phyloP scores from a whole-genome alignment of 1,140 invertebrate genomes.

The Oscheius sp. region DNA sequence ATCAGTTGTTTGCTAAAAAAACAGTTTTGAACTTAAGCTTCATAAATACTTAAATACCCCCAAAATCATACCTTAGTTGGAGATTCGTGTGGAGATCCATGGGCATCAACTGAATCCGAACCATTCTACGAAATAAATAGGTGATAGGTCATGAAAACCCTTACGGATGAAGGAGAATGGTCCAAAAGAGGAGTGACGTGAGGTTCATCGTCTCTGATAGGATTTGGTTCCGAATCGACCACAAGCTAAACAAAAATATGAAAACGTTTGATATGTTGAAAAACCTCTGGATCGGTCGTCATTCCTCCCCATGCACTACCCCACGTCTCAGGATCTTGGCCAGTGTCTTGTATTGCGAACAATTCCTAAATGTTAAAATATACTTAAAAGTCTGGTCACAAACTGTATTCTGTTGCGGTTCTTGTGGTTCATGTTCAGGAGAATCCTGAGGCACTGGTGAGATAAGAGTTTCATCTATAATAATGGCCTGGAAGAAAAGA shows the following conservation, averaged over 20 bases:
- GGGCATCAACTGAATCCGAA: slow-evolving; percentile 1
- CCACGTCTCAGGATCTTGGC: neutral
- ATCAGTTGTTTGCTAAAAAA: neutral
- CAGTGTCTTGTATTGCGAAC: neutral
- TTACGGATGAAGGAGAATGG: slow-evolving; percentile 9
- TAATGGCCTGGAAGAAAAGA: neutral
- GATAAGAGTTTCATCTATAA: neutral
- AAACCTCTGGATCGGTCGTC: neutral
- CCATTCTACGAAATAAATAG: neutral
- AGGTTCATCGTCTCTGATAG: neutral
- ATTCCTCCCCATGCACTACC: neutral
- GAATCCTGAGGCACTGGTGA: neutral
- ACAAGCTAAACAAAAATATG: neutral
- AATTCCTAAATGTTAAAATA: neutral
- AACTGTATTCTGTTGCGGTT: neutral
- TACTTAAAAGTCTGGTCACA: neutral
- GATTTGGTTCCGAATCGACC: slow-evolving; percentile 14
- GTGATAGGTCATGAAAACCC: neutral
- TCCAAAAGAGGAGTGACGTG: slow-evolving; percentile 1
- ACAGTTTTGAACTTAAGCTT: neutral
- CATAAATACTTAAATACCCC: no score
- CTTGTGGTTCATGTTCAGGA: neutral
- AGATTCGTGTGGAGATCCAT: neutral
- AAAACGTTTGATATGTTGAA: neutral
- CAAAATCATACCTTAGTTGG: neutral